Evolutionary conservation across 1,140 invertebrate species (phyloP).

Genomic region (Tetramorium parvispinum): DNA sequence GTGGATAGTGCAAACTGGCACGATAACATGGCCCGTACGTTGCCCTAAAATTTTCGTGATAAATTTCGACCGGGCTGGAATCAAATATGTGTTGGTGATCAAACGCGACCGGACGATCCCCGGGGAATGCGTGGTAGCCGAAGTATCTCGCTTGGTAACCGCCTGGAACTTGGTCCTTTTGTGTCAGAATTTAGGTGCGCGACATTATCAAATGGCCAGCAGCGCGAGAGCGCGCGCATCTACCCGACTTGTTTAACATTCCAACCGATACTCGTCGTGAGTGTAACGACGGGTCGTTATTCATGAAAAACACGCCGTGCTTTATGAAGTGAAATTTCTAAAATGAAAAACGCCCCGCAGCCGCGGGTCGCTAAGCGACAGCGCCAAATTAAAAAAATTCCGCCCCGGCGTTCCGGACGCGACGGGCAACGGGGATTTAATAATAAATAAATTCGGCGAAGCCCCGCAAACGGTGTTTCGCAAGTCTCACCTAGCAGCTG

Average conservation of each 20-base stretch:
- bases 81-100: constrained; percentile 47
- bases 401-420: not conserved
- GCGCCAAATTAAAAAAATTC: constrained; percentile 55
- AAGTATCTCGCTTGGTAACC: constrained; percentile 47
- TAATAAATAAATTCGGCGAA: constrained; percentile 60
- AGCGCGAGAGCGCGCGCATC: not conserved
- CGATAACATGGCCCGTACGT: not conserved
- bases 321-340: constrained; percentile 28
- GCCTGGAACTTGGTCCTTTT: constrained; percentile 55
- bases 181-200: constrained; percentile 53
- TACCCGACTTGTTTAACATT: constrained; percentile 52
- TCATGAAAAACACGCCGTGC: constrained; percentile 38
- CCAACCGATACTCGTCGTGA: constrained; percentile 6
- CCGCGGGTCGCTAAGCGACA: not conserved
- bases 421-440: constrained; percentile 32
- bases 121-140: constrained; percentile 37
- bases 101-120: constrained; percentile 6
- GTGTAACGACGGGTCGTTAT: constrained; percentile 27
- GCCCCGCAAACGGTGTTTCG: constrained; percentile 32
- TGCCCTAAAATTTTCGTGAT: constrained; percentile 36
- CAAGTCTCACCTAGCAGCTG: constrained; percentile 30
- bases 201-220: constrained; percentile 55
- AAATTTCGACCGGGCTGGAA: constrained; percentile 34
- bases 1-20: not conserved
- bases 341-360: not conserved